These are phyloP conservation scores for Acanthurus leucopareius DNA, from an alignment of 2,797 vertebrate species.

Conservation along the genomic window DNA sequence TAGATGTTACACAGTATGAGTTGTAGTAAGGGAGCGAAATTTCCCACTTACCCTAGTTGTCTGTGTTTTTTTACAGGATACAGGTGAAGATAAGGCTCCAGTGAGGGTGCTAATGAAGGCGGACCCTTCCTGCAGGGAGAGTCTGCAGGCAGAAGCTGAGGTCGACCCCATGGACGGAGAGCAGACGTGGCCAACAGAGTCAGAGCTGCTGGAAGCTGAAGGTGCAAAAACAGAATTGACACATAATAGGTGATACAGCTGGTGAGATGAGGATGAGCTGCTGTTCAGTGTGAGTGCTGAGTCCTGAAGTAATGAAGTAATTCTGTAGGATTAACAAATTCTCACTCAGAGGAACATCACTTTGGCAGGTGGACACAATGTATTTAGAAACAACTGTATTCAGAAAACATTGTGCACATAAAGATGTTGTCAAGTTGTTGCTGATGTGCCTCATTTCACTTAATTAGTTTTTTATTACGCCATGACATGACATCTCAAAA, in stretches of 20 bases:
- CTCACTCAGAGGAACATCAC: no score
- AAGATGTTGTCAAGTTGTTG: no score
- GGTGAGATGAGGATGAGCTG: not conserved
- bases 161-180: slow-evolving; percentile 98
- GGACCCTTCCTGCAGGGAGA: slow-evolving; percentile 87
- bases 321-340: no score
- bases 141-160: slow-evolving; percentile 91
- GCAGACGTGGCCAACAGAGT: slow-evolving; percentile 97
- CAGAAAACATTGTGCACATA: no score
- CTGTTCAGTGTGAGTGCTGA: not conserved
- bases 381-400: no score
- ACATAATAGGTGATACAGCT: not conserved
- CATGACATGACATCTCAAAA: no score
- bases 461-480: no score
- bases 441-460: no score
- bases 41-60: not conserved
- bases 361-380: no score
- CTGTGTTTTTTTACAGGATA: slow-evolving; percentile 80
- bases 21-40: not conserved
- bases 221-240: slow-evolving; percentile 78
- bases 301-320: no score
- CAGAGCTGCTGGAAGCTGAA: slow-evolving; percentile 93
- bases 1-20: not conserved
- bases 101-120: slow-evolving; percentile 92
- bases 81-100: slow-evolving; percentile 79